Evolutionary conservation across 2,888 invertebrate genomes (phyloP).

Genomic region (Amiota mariae): DNA sequence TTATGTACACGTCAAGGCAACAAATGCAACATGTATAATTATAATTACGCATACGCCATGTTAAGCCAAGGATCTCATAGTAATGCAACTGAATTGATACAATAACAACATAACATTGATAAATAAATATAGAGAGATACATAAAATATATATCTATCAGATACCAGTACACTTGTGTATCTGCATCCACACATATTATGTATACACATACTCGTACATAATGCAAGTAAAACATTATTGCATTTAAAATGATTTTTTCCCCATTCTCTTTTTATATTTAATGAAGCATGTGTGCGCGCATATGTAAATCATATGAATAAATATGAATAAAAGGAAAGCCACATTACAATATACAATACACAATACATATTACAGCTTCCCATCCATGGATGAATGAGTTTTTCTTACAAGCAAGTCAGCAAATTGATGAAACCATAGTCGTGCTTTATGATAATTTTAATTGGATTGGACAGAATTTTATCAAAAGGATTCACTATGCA

Average conservation of each 20-base stretch:
- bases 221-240: background rate
- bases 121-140: background rate
- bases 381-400: too few relatives aligned
- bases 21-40: slow-evolving; percentile 35
- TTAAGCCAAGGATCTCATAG: slow-evolving; percentile 21
- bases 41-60: slow-evolving; percentile 60
- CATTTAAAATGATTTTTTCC: background rate
- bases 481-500: background rate
- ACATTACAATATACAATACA: too few relatives aligned
- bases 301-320: background rate
- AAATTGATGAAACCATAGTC: too few relatives aligned
- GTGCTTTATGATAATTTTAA: too few relatives aligned
- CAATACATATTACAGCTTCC: too few relatives aligned
- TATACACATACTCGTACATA: background rate
- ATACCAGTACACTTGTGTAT: background rate
- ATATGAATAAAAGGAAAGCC: background rate
- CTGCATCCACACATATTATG: background rate
- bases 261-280: background rate
- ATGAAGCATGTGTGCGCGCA: background rate
- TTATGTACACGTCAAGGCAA: slow-evolving; percentile 12
- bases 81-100: slow-evolving; percentile 25
- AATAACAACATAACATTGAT: too few relatives aligned
- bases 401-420: too few relatives aligned
- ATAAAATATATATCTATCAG: background rate
- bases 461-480: too few relatives aligned